Evolutionary conservation across 1,140 invertebrate species (phyloP), one percentile per base, ranked within the genome.

Genomic region (Trichonephila inaurata): DNA sequence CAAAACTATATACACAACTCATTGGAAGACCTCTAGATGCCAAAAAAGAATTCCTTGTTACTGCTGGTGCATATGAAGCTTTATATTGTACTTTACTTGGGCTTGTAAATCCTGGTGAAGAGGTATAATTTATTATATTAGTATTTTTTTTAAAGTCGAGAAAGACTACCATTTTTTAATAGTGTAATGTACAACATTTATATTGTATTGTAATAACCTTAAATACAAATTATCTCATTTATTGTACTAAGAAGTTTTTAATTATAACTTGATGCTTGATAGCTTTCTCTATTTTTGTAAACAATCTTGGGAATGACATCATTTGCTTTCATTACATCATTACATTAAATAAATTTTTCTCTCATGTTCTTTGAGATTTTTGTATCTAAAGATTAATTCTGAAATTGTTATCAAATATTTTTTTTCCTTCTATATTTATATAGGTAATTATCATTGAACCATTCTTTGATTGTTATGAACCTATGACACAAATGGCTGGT

Each of bases 381-480:
- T 51, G 5, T 51, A 12, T 7, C 1, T 0, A 51, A 51, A 40
- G 33, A 40, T 3, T 40, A 40, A 40, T 40, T 40, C 33, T 40
- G 33, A 4, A 40, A 40, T 40, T 40, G 33, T 40, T 40, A 40
- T 40, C 33, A 40, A 40, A 40, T 40, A 1, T 40, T 40, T 40
- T 40, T 51, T 10, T n/a, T n/a, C n/a, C 6, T 51, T 51, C 51
- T 51, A 19, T 83, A 61, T 66, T 92, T 40, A 16, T 33, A 94
- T 95, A 96, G 96, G 96, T 99, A 94, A 99, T 99, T 94, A 98
- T 99, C 58, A 99, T 99, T 94, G 99, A 99, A 96, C 99, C 99
- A 14, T 99, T 98, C 96, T 99, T 99, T 96, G 99, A 99, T 95
- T 99, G 99, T 95, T 99, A 99, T 95, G 98, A 98, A 94, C 98